Evolutionary conservation across 1,140 invertebrate species (phyloP).

Genomic region (Leptoteleia sp.): DNA sequence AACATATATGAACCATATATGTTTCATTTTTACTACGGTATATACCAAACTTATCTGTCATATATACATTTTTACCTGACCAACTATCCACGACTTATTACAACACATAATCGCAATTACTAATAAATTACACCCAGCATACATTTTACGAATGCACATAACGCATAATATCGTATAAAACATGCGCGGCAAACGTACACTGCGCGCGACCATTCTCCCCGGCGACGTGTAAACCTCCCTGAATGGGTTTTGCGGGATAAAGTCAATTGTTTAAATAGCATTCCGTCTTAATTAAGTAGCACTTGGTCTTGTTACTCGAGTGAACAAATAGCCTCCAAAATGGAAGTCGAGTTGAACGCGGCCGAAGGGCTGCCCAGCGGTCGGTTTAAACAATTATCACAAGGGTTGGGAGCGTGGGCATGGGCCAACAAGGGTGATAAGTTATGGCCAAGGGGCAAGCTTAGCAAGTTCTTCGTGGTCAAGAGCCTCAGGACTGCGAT

Average conservation of each 20-base stretch:
- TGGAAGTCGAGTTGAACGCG: constrained; percentile 69
- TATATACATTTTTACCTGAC: too few relatives aligned
- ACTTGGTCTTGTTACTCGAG: constrained; percentile 64
- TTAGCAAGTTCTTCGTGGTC: constrained; percentile 68
- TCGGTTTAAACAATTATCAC: constrained; percentile 82
- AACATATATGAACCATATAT: too few relatives aligned
- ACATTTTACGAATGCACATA: too few relatives aligned
- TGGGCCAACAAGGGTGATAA: constrained; percentile 78
- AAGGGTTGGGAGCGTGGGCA: constrained; percentile 73
- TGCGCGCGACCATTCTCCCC: neutral
- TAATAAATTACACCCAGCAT: too few relatives aligned
- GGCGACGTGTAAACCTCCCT: neutral
- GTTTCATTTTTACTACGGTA: too few relatives aligned
- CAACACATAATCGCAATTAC: too few relatives aligned
- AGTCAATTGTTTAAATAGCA: constrained; percentile 49
- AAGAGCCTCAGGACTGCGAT: constrained; percentile 51
- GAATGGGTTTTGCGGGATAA: constrained; percentile 7
- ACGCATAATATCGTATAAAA: too few relatives aligned
- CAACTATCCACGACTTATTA: too few relatives aligned
- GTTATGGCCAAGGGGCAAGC: constrained; percentile 74
- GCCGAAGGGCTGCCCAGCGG: constrained; percentile 76
- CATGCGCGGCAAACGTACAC: too few relatives aligned
- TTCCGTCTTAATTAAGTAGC: constrained; percentile 62
- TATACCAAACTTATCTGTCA: too few relatives aligned
- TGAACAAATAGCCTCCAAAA: constrained; percentile 69